Evolutionary conservation across 2,888 invertebrate genomes (phyloP).

Genomic region (Ptychoptera contaminata): DNA sequence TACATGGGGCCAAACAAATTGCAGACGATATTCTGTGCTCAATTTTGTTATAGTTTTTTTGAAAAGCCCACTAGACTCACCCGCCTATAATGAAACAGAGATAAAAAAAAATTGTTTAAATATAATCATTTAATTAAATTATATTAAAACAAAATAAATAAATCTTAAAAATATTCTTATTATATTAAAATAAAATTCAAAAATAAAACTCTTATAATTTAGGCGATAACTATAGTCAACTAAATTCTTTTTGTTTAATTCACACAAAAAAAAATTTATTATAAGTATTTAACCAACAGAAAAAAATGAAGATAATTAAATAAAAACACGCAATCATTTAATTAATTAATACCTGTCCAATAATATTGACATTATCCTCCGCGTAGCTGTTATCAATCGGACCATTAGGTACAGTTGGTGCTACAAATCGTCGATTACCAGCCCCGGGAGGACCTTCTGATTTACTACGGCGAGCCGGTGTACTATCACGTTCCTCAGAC

Average conservation of each 20-base stretch:
- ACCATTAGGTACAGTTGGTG: conserved; percentile 20
- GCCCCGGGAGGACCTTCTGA: conserved; percentile 52
- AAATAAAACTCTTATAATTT: not conserved
- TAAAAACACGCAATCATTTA: not conserved
- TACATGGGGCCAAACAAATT: conserved; percentile 72
- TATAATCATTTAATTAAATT: not conserved
- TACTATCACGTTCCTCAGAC: conserved; percentile 50
- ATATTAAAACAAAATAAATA: conserved; percentile 3
- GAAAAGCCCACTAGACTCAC: conserved; percentile 50
- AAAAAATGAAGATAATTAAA: not conserved
- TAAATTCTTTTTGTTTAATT: not conserved
- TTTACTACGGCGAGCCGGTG: conserved; percentile 60
- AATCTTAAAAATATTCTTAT: conserved; percentile 21
- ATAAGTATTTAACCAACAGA: not conserved
- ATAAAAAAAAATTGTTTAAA: conserved; percentile 4
- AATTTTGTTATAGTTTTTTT: conserved; percentile 55
- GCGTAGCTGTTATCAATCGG: conserved; percentile 14
- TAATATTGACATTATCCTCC: conserved; percentile 7
- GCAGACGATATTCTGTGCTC: conserved; percentile 76
- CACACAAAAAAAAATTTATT: not conserved
- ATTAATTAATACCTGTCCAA: conserved; percentile 24
- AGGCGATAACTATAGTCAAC: not conserved
- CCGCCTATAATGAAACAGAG: conserved; percentile 31
- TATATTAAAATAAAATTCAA: not conserved
- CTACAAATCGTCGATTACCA: conserved; percentile 7